Evolutionary conservation across 2,888 invertebrate species (phyloP).

Genomic region (Maniola hyperantus): DNA sequence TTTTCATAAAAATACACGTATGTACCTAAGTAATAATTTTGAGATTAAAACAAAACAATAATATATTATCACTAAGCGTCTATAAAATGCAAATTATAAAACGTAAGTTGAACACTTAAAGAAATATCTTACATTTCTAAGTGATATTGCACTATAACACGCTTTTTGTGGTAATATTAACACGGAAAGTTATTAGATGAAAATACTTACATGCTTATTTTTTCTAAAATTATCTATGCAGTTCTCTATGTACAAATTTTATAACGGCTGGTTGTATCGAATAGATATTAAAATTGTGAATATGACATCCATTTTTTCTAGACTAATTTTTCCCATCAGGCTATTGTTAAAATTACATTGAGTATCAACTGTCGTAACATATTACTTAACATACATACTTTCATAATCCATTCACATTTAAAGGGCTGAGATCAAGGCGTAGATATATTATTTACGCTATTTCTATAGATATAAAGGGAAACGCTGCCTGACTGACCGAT

Average conservation of each 20-base stretch:
- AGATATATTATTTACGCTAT: too few relatives aligned
- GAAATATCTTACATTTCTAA: neutral
- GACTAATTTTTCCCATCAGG: neutral
- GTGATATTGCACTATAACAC: slow-evolving; percentile 14
- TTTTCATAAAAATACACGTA: neutral
- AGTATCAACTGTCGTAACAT: neutral
- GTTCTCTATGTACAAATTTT: neutral
- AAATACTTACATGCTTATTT: neutral
- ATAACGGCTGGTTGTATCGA: too few relatives aligned
- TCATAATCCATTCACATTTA: neutral
- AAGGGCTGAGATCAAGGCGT: neutral
- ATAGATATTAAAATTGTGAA: neutral
- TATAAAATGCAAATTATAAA: neutral
- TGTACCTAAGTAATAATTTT: slow-evolving; percentile 1
- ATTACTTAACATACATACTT: neutral
- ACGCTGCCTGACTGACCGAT: too few relatives aligned
- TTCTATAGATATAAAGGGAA: too few relatives aligned
- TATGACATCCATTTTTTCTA: neutral
- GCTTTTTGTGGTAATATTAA: neutral
- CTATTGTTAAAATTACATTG: neutral
- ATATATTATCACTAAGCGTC: neutral
- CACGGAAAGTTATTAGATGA: neutral
- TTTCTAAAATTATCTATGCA: neutral
- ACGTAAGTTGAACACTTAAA: neutral
- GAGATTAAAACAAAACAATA: neutral